A percentile compares a stretch with the other conserved stretches of the same genome.
These are phyloP conservation scores for Caenorhabditis doughertyi DNA, from an alignment of 2,888 invertebrate genomes.

Conservation along the genomic window DNA sequence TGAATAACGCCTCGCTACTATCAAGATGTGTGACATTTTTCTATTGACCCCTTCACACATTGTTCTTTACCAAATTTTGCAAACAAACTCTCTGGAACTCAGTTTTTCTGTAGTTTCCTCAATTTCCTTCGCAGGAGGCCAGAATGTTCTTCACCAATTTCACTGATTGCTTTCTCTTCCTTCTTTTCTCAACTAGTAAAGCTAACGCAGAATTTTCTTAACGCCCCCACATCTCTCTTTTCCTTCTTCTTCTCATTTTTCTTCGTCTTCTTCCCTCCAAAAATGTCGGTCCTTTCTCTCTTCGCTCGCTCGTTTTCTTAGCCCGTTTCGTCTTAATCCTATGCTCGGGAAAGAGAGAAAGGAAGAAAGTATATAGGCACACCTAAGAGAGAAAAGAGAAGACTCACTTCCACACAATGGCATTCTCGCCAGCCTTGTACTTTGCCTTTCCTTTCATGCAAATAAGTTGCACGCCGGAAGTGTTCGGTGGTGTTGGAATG, in stretches of 20 bases:
- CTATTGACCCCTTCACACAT: too few species aligned
- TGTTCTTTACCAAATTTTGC: too few species aligned
- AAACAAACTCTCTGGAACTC: background rate
- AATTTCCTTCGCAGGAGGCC: background rate
- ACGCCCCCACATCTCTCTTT: background rate
- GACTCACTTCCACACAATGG: constrained; percentile 94
- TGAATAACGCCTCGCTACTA: too few species aligned
- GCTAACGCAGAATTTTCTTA: constrained; percentile 2
- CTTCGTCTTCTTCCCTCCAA: constrained; percentile 8
- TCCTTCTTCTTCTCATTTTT: constrained; percentile 16
- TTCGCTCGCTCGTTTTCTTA: constrained; percentile 1
- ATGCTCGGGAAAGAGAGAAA: background rate
- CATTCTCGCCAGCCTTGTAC: constrained; percentile 99
- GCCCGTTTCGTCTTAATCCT: constrained; percentile 41
- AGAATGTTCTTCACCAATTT: constrained; percentile 11
- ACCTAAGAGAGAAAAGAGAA: too few species aligned
- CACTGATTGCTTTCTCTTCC: constrained; percentile 34
- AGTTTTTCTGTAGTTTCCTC: background rate
- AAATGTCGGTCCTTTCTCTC: constrained; percentile 13
- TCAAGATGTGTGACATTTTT: too few species aligned
- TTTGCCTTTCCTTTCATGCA: constrained; percentile 98
- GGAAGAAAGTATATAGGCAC: background rate
- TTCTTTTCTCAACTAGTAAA: constrained; percentile 8
- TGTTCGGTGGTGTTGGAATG: constrained; percentile 98
- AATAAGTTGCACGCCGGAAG: constrained; percentile 98